phyloP scores from a whole-genome alignment of 2,797 vertebrate species.

The Hoplostethus atlanticus region DNA sequence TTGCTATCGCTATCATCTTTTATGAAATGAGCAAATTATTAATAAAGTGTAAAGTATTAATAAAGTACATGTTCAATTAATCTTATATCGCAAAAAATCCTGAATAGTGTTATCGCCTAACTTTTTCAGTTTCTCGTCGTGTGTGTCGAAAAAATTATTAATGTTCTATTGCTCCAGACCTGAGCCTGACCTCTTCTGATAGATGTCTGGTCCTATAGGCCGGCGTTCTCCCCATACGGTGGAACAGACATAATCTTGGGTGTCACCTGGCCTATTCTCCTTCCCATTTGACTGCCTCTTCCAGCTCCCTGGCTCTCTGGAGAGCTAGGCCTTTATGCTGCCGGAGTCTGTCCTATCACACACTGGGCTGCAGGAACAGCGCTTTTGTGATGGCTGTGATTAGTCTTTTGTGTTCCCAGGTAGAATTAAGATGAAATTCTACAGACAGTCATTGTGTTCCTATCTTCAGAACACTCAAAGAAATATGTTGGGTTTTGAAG shows the following conservation, averaged over 20 bases:
- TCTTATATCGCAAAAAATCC: slow-evolving; percentile 22
- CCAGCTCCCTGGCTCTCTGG: slow-evolving; percentile 70
- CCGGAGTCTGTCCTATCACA: slow-evolving; percentile 76
- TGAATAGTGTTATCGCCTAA: slow-evolving; percentile 47
- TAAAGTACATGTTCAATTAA: slow-evolving; percentile 1
- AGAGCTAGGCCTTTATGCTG: slow-evolving; percentile 74
- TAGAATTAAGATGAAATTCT: slow-evolving; percentile 88
- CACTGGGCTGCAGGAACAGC: slow-evolving; percentile 71
- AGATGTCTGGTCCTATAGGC: slow-evolving; percentile 74
- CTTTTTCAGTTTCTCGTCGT: slow-evolving; percentile 43
- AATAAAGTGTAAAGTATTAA: neutral
- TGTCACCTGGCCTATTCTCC: slow-evolving; percentile 61
- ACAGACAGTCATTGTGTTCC: slow-evolving; percentile 84
- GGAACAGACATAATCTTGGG: slow-evolving; percentile 64
- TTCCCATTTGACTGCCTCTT: slow-evolving; percentile 68
- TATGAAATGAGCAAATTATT: slow-evolving; percentile 11
- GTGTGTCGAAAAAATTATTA: slow-evolving; percentile 55
- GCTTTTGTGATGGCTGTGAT: slow-evolving; percentile 86
- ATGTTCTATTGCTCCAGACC: slow-evolving; percentile 63
- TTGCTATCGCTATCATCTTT: neutral
- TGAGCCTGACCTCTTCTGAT: slow-evolving; percentile 73
- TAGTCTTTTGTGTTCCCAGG: slow-evolving; percentile 87
- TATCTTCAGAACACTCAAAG: slow-evolving; percentile 83
- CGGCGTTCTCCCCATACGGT: slow-evolving; percentile 34
- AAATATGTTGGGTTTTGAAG: slow-evolving; percentile 83